Base-by-base conservation (phyloP, 2,113 vertebrate species). In the Rhipidura dahli region DNA sequence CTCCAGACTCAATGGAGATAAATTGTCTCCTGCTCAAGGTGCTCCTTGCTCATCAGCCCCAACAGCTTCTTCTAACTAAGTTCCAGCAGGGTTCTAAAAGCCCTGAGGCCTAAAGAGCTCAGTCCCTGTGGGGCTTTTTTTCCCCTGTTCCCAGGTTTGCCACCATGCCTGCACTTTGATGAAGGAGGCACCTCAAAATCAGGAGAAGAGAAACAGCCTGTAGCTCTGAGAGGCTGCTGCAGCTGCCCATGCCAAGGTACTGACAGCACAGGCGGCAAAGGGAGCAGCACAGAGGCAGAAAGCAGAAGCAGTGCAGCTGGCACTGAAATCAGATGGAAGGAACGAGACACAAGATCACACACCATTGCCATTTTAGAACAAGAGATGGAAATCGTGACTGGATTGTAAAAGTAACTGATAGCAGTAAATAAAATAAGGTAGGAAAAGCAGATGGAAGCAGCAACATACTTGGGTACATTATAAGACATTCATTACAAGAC, bases 401-500 rank as follows among this genome's bases (percentile, higher is more conserved):
- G 40, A 51, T 45, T 76, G 49, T 23, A 56, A 49, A 73, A 83
- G 85, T 76, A 88, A 85, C 49, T 45, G 40, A 57, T 14, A 76
- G 66, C 77, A 76, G 28, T 64, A 89, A 94, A 92, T 57, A 92
- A 85, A 95, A 72, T 30, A 87, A 75, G 57, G 65, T 54, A 47
- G 72, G 21, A 78, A 94, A 94, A 91, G 44, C 89, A 95, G 94
- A 93, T 84, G 87, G 91, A 91, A 89, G 61, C 7, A 69, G 64
- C 65, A 89, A 71, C 79, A 12, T 53, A 35, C 57, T 95, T 61
- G 20, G 57, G 65, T 84, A 86, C 70, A 37, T 68, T 45, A 8
- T 22, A 94, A 95, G 94, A 72, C 75, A 76, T 86, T 88, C 63
- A 86, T 95, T 94, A 92, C 75, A 69, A 90, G 92, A 85, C 37